Conservation (phyloP, 2,888 invertebrate species). For the Brenthis daphne region DNA sequence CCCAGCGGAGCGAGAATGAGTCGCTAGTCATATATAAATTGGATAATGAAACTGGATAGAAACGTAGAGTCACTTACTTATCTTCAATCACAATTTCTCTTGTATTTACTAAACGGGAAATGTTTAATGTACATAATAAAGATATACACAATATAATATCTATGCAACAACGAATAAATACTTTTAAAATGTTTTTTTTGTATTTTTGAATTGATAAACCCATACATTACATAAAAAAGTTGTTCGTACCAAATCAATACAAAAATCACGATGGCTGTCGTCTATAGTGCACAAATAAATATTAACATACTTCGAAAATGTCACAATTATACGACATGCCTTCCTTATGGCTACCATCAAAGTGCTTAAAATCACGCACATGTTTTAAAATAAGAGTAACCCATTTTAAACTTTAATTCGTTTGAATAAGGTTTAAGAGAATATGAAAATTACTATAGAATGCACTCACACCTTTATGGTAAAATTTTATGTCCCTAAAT, state of each 20-base stretch:
- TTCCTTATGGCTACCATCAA: slow-evolving; percentile 23
- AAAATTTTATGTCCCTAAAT: slow-evolving; percentile 31
- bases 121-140: too few relatives aligned
- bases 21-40: too few relatives aligned
- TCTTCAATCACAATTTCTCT: too few relatives aligned
- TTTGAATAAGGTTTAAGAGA: slow-evolving; percentile 2
- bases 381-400: neutral
- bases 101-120: too few relatives aligned
- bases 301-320: slow-evolving; percentile 17
- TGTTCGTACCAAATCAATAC: slow-evolving; percentile 8
- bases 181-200: too few relatives aligned
- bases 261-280: neutral
- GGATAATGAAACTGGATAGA: too few relatives aligned
- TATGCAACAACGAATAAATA: too few relatives aligned
- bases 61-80: too few relatives aligned
- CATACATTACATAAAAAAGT: neutral
- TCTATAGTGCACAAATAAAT: slow-evolving; percentile 1
- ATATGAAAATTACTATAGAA: neutral
- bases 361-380: slow-evolving; percentile 3
- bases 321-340: slow-evolving; percentile 15
- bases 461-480: slow-evolving; percentile 20
- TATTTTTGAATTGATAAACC: neutral
- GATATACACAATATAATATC: too few relatives aligned
- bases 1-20: too few relatives aligned
- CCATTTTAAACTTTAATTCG: neutral